A percentile compares a stretch with the other conserved stretches of the same genome.
phyloP scores from a whole-genome alignment of 2,888 invertebrate species.

The Amblyjoppa proteus region DNA sequence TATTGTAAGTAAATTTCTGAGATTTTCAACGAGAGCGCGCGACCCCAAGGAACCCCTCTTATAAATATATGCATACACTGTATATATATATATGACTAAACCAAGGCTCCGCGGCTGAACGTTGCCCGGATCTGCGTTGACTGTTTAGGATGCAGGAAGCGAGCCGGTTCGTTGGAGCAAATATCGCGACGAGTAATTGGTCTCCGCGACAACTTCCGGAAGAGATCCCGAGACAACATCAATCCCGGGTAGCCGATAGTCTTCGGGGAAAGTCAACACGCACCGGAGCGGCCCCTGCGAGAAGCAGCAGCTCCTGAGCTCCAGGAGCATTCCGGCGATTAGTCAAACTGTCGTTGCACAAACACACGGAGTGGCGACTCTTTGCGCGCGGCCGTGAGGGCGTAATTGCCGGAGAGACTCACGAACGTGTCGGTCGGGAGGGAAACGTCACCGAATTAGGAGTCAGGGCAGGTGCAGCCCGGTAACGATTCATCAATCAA shows the following conservation, averaged over 20 bases:
- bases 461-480: too few relatives aligned
- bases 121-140: conserved; percentile 15
- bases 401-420: not conserved
- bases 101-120: conserved; percentile 1
- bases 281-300: conserved; percentile 22
- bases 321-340: conserved; percentile 43
- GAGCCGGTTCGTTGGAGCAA: conserved; percentile 38
- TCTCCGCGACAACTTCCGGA: conserved; percentile 10
- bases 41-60: too few relatives aligned
- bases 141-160: conserved; percentile 61
- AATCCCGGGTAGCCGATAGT: conserved; percentile 51
- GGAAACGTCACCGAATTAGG: too few relatives aligned
- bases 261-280: conserved; percentile 37
- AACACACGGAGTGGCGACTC: not conserved
- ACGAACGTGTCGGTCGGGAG: too few relatives aligned
- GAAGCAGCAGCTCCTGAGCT: not conserved
- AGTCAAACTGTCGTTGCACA: conserved; percentile 31
- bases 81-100: too few relatives aligned
- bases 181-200: conserved; percentile 65
- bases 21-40: too few relatives aligned
- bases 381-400: not conserved
- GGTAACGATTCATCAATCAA: too few relatives aligned
- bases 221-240: conserved; percentile 41
- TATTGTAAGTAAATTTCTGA: too few relatives aligned
- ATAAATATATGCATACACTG: too few relatives aligned